Percentiles rank a stretch among this genome's conserved stretches.
phyloP scores from a whole-genome alignment of 2,113 vertebrate species.

The Rhagologus leucostigma region DNA sequence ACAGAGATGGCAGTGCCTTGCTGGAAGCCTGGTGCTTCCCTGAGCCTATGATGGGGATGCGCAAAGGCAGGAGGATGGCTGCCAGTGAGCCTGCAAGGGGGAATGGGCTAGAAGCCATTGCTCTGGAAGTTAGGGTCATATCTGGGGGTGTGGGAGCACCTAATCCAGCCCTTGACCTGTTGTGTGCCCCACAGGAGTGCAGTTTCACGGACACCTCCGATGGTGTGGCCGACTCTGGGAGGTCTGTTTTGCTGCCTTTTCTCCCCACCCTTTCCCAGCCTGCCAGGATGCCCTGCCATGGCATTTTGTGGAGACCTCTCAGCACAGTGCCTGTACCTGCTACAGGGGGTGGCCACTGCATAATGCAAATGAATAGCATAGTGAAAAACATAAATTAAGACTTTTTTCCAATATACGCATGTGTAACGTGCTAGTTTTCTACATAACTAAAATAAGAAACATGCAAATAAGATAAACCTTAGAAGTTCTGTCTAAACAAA shows the following conservation, averaged over 20 bases:
- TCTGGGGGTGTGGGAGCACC: neutral
- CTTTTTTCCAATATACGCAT: neutral
- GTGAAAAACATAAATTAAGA: neutral
- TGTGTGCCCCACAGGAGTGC: neutral
- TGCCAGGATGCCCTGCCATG: accelerated
- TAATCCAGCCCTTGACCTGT: neutral
- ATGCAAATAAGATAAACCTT: neutral
- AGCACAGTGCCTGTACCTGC: neutral
- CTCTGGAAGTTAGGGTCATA: accelerated
- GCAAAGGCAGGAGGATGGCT: too few relatives aligned
- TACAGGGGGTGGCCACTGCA: neutral
- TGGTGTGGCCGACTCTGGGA: accelerated
- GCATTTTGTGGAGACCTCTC: neutral
- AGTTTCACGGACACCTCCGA: neutral
- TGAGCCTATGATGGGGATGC: accelerated
- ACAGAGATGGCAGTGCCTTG: neutral
- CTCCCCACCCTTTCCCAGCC: neutral
- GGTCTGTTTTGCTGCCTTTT: neutral
- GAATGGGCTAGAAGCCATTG: neutral
- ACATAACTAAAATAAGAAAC: neutral
- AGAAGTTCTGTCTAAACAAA: neutral
- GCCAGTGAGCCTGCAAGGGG: neutral
- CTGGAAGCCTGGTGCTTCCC: neutral
- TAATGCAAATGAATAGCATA: neutral
- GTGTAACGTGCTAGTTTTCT: neutral